Conservation (phyloP, 2,888 invertebrate species). For the Drosophila longiperda region DNA sequence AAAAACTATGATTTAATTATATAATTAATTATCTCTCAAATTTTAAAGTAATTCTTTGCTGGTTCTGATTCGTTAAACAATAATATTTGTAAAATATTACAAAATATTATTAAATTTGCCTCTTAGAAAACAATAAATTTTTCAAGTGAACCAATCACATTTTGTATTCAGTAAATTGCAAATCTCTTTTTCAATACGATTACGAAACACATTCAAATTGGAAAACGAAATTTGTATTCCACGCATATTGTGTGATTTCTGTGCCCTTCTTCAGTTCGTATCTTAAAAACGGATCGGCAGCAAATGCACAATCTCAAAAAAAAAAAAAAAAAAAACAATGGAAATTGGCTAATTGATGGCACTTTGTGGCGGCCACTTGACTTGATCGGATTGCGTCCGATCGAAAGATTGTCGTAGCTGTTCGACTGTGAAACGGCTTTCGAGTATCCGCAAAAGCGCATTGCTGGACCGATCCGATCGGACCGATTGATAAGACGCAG, state of each 20-base stretch:
- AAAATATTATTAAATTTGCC: no score
- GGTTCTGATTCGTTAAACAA: not conserved
- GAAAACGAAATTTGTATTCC: not conserved
- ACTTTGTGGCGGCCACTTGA: conserved; percentile 64
- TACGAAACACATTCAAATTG: not conserved
- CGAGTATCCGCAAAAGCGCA: conserved; percentile 57
- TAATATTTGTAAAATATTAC: not conserved
- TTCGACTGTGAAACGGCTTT: conserved; percentile 39
- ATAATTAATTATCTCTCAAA: not conserved
- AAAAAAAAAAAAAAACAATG: conserved; percentile 31
- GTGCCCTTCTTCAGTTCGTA: not conserved
- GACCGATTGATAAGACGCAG: conserved; percentile 45
- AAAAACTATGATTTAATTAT: not conserved
- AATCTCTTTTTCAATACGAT: not conserved
- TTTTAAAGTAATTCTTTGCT: not conserved
- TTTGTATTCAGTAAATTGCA: not conserved
- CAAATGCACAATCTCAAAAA: conserved; percentile 42
- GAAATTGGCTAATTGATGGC: conserved; percentile 66
- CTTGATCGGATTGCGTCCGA: conserved; percentile 58
- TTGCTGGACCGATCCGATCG: conserved; percentile 30
- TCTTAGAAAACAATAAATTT: not conserved
- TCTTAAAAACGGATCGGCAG: conserved; percentile 19
- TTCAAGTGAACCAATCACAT: not conserved
- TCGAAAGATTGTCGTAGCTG: conserved; percentile 35
- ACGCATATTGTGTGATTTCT: not conserved